A percentile compares a stretch with the other conserved stretches of the same genome.
Evolutionary conservation across 2,113 vertebrate genomes (phyloP).

Genomic region (Psammodynastes pulverulentus): DNA sequence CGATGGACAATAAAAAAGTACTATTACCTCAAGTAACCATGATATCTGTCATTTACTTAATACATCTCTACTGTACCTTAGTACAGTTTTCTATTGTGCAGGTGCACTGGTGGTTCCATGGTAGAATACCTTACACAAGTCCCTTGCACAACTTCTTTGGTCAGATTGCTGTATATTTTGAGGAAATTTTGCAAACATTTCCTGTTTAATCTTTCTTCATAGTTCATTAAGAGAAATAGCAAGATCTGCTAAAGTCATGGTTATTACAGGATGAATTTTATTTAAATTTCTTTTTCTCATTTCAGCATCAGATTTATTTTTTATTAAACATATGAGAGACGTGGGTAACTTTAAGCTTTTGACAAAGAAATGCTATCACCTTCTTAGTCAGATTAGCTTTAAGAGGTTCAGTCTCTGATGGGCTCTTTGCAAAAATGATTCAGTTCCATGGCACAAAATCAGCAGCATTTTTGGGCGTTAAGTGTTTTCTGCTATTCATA

Average conservation of each 20-base stretch:
- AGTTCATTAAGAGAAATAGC: neutral
- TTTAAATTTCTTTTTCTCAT: neutral
- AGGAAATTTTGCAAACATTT: neutral
- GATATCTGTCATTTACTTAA: neutral
- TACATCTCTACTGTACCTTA: neutral
- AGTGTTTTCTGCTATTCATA: neutral
- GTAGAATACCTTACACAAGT: neutral
- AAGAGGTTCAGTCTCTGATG: neutral
- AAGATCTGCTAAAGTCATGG: neutral
- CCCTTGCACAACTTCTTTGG: neutral
- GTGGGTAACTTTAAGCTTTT: neutral
- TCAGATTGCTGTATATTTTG: neutral
- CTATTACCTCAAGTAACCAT: neutral
- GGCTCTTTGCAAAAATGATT: constrained; percentile 4
- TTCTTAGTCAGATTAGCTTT: neutral
- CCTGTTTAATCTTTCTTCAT: neutral
- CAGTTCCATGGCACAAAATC: neutral
- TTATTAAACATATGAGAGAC: neutral
- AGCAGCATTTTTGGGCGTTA: neutral
- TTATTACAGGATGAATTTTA: constrained; percentile 6
- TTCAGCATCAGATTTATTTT: constrained; percentile 13
- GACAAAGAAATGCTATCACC: neutral
- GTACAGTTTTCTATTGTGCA: neutral
- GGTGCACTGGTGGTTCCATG: neutral
- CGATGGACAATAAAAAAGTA: neutral